Evolutionary conservation across 1,140 invertebrate genomes (phyloP), one percentile per base, ranked within the genome.

Genomic region (Panulirus ornatus): DNA sequence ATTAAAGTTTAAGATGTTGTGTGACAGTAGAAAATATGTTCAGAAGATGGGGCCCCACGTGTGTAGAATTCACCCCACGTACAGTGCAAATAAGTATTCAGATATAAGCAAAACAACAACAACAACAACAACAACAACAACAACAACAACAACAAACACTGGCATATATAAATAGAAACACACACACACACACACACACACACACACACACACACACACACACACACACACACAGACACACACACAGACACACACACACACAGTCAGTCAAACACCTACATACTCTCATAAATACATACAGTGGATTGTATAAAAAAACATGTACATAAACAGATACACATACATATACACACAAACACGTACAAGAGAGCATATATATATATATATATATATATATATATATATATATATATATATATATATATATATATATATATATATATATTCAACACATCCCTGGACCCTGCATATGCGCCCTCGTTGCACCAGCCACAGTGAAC

Each of bases 401-500:
- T 47, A 79, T 79, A 79, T 42, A 79, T 79, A 79, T 47, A n/a
- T n/a, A n/a, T n/a, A n/a, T n/a, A n/a, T n/a, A n/a, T n/a, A n/a
- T n/a, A n/a, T n/a, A 51, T 51, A 79, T 42, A 79, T 79, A 79
- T 79, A 79, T 51, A 79, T 42, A 51, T 79, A 51, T 79, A 51
- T 5, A 3, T 51, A 42, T 42, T 42, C 38, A 2, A 8, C 38
- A 8, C n/a, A n/a, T n/a, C n/a, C n/a, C n/a, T n/a, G n/a, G n/a
- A n/a, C n/a, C n/a, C n/a, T n/a, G n/a, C n/a, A n/a, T n/a, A n/a
- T n/a, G n/a, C n/a, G n/a, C n/a, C n/a, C n/a, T n/a, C n/a, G n/a
- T n/a, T n/a, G n/a, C n/a, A n/a, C n/a, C n/a, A n/a, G n/a, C n/a
- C n/a, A n/a, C n/a, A n/a, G n/a, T n/a, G n/a, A n/a, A n/a, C n/a